Evolutionary conservation across 2,113 vertebrate species (phyloP).

Genomic region (Nettapus auritus): DNA sequence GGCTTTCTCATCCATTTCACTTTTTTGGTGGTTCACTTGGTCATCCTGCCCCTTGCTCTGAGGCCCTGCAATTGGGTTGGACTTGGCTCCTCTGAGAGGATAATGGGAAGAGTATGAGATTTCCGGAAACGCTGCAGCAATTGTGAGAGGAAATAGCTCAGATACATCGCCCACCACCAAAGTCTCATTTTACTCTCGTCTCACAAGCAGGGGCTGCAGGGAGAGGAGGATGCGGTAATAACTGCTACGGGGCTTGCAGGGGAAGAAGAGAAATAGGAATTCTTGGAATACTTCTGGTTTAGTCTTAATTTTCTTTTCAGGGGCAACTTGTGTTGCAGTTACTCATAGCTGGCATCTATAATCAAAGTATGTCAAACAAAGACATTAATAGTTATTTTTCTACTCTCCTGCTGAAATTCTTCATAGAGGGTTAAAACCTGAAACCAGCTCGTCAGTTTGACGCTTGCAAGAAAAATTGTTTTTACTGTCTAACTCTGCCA

Average conservation of each 20-base stretch:
- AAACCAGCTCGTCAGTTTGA: slow-evolving; percentile 31
- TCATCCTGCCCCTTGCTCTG: background rate
- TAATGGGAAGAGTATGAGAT: background rate
- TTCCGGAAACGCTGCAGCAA: background rate
- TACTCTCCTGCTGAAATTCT: slow-evolving; percentile 5
- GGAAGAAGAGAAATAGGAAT: background rate
- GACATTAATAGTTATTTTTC: slow-evolving; percentile 12
- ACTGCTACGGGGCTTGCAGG: background rate
- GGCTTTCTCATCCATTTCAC: background rate
- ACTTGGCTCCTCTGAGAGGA: background rate
- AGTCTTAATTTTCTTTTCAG: background rate
- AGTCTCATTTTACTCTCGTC: slow-evolving; percentile 11
- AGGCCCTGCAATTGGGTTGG: background rate
- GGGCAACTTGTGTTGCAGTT: background rate
- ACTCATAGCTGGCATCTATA: background rate
- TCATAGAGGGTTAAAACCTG: background rate
- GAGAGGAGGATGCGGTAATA: background rate
- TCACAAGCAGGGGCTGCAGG: background rate
- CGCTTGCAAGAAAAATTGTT: background rate
- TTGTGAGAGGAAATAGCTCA: slow-evolving; percentile 30
- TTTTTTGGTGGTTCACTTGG: background rate
- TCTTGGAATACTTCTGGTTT: background rate
- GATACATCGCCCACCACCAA: slow-evolving; percentile 3
- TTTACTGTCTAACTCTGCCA: background rate
- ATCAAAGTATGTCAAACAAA: slow-evolving; percentile 35